phyloP scores from a whole-genome alignment of 2,113 vertebrate genomes.

The Brienomyrus brachyistius region DNA sequence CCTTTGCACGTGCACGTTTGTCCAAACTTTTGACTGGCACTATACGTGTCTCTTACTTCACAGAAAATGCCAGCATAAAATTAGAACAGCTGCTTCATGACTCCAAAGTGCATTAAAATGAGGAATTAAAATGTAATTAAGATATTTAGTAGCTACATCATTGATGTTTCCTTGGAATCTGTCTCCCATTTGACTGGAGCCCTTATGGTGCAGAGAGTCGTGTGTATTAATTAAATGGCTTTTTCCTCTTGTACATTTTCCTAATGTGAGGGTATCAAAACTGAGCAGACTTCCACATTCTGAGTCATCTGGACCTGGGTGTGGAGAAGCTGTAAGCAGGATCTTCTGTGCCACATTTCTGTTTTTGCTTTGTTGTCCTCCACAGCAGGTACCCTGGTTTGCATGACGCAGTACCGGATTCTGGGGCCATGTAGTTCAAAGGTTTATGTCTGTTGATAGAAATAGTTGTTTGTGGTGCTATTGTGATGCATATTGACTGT shows the following conservation, averaged over 20 bases:
- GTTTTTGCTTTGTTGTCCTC: neutral
- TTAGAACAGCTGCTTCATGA: neutral
- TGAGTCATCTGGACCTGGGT: neutral
- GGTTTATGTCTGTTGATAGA: neutral
- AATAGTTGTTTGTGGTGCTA: neutral
- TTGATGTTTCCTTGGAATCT: neutral
- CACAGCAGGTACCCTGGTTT: neutral
- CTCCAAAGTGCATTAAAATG: neutral
- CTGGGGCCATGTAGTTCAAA: neutral
- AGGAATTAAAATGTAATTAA: neutral
- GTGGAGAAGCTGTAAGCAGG: neutral
- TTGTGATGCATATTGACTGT: neutral
- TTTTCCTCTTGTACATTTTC: neutral
- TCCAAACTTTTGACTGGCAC: neutral
- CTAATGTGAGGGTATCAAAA: neutral
- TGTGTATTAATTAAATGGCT: neutral
- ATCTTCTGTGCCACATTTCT: neutral
- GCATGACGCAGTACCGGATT: neutral
- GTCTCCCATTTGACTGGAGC: neutral
- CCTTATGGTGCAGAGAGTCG: neutral
- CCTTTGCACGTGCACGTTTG: neutral
- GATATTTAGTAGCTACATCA: neutral
- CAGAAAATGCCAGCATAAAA: neutral
- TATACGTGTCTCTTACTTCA: neutral
- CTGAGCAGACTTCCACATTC: neutral